Evolutionary conservation across 2,888 invertebrate genomes (phyloP), one percentile per base, ranked within the genome.

Genomic region (Nymphalis urticae): DNA sequence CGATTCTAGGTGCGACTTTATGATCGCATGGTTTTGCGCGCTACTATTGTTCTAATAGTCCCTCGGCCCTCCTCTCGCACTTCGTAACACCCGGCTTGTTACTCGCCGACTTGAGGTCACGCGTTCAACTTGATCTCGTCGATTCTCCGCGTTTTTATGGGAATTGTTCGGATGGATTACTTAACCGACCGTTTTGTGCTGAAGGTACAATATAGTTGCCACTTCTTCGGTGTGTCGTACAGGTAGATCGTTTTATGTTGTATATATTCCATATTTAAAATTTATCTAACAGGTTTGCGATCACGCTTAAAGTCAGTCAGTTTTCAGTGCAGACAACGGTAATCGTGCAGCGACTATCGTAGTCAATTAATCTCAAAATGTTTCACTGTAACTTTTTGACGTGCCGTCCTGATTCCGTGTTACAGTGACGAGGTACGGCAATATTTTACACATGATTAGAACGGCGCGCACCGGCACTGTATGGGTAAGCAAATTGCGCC

Each of bases 371-470:
- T 89, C 87, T 87, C 80, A 80, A 68, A 71, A 66, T 78, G 81
- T 80, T 85, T 82, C 80, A 83, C 82, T 80, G 85, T 78, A 79
- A 83, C 83, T 86, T 87, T 58, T 86, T 89, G 90, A 89, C 85
- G 85, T 84, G 82, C 82, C 81, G 85, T 86, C 82, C 85, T 82
- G 85, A 86, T 86, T 86, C 84, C 82, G 84, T 82, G 85, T 83
- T 82, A 70, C 83, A 81, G 87, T 90, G 90, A 89, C 87, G 87
- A 83, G 84, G 77, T 83, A 77, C 81, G 80, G 90, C 84, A 88
- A 92, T 92, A 92, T 91, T 90, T 92, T 91, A 91, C 92, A 92
- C 92, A 85, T 92, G 91, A 91, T 91, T 92, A 91, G 91, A 91
- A 85, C 84, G 81, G 85, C 80, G 83, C 79, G 79, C 82, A 80